Base-by-base conservation (phyloP, 2,888 invertebrate species). In the Epicampocera succincta region DNA sequence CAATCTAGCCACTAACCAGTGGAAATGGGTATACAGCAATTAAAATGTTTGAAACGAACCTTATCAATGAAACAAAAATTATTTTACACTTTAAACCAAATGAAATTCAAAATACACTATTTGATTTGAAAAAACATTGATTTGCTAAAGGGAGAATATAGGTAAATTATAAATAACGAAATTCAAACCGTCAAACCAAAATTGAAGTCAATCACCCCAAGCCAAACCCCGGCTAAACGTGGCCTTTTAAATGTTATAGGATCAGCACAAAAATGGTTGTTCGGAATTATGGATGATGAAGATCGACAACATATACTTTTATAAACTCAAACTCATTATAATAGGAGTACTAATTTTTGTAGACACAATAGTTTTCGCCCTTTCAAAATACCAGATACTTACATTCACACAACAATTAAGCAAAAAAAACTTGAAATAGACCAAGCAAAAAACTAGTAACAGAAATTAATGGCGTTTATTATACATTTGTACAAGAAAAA, bases 401-500 rank as follows among this genome's bases (percentile, higher is more conserved):
- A 29, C 6, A 29, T 29, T 29, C 29, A 6, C 29, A 29, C 29
- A 3, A 29, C 29, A 29, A 6, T 29, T 4, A 29, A 29, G 29
- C 6, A 29, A 29, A 6, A 29, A 12, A 4, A n/a, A n/a, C 44
- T 44, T 4, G 44, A 44, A 44, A 44, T 44, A 44, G n/a, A 44
- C 44, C n/a, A 44, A 44, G n/a, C n/a, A 44, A n/a, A 44, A 1
- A 44, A 44, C 44, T 44, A n/a, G n/a, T n/a, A 44, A 44, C n/a
- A 44, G 44, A 44, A 44, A 44, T n/a, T n/a, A 44, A 44, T 44
- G 44, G n/a, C n/a, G 4, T 13, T 11, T 3, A 44, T n/a, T 44
- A 44, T 44, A 44, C 44, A 44, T 44, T n/a, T 44, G 44, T n/a
- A 44, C 44, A 44, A n/a, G 44, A n/a, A 44, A 44, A 44, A 44